Base-by-base conservation (phyloP, 2,797 vertebrate species). In the Acropternis orthonyx region DNA sequence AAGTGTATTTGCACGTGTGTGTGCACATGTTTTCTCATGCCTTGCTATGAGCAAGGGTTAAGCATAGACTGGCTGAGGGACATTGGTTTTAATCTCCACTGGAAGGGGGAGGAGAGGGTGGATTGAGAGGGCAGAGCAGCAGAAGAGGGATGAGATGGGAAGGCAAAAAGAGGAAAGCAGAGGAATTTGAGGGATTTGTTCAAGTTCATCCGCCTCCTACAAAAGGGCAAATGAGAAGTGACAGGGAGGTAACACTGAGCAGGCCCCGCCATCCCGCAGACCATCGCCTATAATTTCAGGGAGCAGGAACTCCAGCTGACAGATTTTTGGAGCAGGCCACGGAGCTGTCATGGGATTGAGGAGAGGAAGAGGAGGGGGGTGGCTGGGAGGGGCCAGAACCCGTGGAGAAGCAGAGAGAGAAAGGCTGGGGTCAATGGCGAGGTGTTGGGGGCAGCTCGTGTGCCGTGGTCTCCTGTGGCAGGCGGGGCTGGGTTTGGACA, bases 391-490 rank as follows among this genome's bases (percentile, higher is more conserved):
- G 34, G 24, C n/a, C 6, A 92, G 71, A 90, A 26, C 30, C 56
- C 2, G 4, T 2, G 3, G 61, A 61, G 52, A 74, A 74, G 15
- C 37, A 37, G 12, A 62, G 69, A 6, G 1, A 17, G 14, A 86
- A 10, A 75, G 34, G 26, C 69, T 26, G 76, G 78, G 62, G 62
- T 78, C 82, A 23, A 36, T 2, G 6, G 9, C 0, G 15, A 83
- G 85, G 85, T 10, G 73, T 27, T 2, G 9, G 68, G 34, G 51
- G 85, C 85, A 69, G 66, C 65, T 86, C 75, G 2, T 2, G 34
- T 77, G 76, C 75, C 23, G 2, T 1, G 0, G 5, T 24, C 76
- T 86, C 55, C 4, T 0, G 2, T n/a, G 0, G 0, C 58, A 6
- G 5, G 28, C 22, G 6, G 23, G 39, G 82, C 51, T 52, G 7